Evolutionary conservation across 1,140 invertebrate genomes (phyloP).

Genomic region (Polypedilum vanderplanki): DNA sequence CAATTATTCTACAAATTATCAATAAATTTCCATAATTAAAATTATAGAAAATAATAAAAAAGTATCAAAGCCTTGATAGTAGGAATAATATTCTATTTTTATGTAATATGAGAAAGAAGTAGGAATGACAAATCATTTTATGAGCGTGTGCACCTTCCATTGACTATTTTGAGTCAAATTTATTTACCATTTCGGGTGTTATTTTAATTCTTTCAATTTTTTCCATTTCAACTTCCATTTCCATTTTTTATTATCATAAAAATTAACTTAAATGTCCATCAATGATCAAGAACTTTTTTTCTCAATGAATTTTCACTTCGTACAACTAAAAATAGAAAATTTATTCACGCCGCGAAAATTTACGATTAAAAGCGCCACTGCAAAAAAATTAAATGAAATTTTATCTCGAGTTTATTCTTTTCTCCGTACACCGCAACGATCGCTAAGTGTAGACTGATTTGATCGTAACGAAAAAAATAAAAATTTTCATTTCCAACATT

Average conservation of each 20-base stretch:
- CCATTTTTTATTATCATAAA: background rate
- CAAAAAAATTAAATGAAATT: background rate
- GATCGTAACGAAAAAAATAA: background rate
- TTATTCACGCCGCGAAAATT: conserved; percentile 10
- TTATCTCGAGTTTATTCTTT: background rate
- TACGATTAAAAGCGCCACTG: background rate
- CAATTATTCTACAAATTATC: too few relatives aligned
- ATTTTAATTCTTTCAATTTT: conserved; percentile 26
- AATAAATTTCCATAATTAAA: too few relatives aligned
- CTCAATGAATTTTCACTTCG: conserved; percentile 2
- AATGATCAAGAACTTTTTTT: background rate
- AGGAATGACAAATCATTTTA: background rate
- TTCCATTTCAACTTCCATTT: conserved; percentile 24
- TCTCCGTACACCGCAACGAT: background rate
- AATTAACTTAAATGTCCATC: background rate
- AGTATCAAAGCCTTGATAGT: too few relatives aligned
- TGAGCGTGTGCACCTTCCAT: background rate
- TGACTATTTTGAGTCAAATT: background rate
- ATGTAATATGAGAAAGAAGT: background rate
- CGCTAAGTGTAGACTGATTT: conserved; percentile 15
- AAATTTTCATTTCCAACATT: background rate
- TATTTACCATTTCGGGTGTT: conserved; percentile 27
- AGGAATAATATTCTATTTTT: background rate
- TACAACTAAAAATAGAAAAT: conserved; percentile 9
- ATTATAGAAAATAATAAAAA: too few relatives aligned